Base-by-base conservation (phyloP, 2,113 vertebrate genomes). In the Gadus chalcogrammus region DNA sequence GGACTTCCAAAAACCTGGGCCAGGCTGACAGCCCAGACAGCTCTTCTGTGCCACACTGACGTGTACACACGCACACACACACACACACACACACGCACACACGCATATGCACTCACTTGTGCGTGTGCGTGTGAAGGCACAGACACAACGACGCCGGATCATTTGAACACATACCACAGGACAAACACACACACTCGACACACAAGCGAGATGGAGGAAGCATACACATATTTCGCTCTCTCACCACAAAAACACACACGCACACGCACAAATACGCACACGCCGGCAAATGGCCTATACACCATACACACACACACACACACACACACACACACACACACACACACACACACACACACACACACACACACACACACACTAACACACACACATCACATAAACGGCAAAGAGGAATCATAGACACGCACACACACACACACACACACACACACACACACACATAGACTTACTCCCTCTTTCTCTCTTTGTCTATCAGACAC, bases 21-120 rank as follows among this genome's bases (percentile, higher is more conserved):
- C 66, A 38, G 85, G 73, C 70, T 87, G 82, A 87, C 83, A 84
- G 81, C 70, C 72, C 79, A 75, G 77, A 48, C 63, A 38, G 42
- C 42, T 48, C 42, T 48, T 9, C 42, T 48, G 42, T 48, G 42
- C 42, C 28, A 18, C 64, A 38, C 35, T 18, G 31, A 15, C 17
- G 42, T 7, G n/a, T 35, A 18, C 35, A 18, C 65, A 66, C 68
- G 9, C 12, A n/a, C 65, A 53, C 27, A 15, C 61, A 63, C 63
- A 35, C 48, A 55, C 42, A 22, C 60, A 58, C 65, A 35, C 16
- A 0, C 18, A 66, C 20, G 28, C 5, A 64, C 60, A 61, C 60
- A 22, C 20, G 9, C 60, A 22, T 13, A 61, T 13, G 18, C 18
- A 22, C 20, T 1, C 60, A 61, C 60, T 24, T 24, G 24, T 24